These are phyloP conservation scores for Hystrix brachyura DNA, from an alignment of 2,113 vertebrate genomes.

Conservation along the genomic window DNA sequence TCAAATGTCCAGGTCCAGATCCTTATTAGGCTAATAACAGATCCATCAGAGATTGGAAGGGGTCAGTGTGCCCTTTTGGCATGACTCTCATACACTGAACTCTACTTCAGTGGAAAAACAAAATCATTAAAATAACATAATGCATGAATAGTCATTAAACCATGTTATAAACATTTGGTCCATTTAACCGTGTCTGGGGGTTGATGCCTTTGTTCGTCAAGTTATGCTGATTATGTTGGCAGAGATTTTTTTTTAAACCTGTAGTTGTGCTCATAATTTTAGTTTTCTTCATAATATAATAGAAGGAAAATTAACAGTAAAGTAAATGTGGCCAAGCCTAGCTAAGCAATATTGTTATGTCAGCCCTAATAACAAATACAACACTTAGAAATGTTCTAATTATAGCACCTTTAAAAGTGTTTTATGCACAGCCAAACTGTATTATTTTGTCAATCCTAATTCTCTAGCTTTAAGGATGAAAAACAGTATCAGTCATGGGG, in stretches of 20 bases:
- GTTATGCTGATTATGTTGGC: constrained; percentile 58
- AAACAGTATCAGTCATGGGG: background rate
- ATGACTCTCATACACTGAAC: constrained; percentile 68
- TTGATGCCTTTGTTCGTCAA: constrained; percentile 67
- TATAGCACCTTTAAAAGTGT: background rate
- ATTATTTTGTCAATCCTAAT: background rate
- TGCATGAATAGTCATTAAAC: constrained; percentile 79
- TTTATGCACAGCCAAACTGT: background rate
- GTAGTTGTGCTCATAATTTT: constrained; percentile 19
- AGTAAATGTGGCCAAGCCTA: background rate
- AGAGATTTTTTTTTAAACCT: constrained; percentile 38
- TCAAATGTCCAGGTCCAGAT: constrained; percentile 81
- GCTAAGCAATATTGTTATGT: background rate
- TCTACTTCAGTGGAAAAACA: constrained; percentile 83
- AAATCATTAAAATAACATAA: constrained; percentile 83
- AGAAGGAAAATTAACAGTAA: constrained; percentile 45
- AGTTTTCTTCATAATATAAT: constrained; percentile 19
- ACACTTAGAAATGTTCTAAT: background rate
- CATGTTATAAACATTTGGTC: constrained; percentile 65
- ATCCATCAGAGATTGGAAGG: constrained; percentile 84
- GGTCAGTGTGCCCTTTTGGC: constrained; percentile 88
- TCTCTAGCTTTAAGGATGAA: background rate
- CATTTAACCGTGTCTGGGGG: constrained; percentile 67
- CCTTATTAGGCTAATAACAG: constrained; percentile 89
- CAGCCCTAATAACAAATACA: background rate